Evolutionary conservation across 2,113 vertebrate species (phyloP).

Genomic region (Typhlomys cinereus): DNA sequence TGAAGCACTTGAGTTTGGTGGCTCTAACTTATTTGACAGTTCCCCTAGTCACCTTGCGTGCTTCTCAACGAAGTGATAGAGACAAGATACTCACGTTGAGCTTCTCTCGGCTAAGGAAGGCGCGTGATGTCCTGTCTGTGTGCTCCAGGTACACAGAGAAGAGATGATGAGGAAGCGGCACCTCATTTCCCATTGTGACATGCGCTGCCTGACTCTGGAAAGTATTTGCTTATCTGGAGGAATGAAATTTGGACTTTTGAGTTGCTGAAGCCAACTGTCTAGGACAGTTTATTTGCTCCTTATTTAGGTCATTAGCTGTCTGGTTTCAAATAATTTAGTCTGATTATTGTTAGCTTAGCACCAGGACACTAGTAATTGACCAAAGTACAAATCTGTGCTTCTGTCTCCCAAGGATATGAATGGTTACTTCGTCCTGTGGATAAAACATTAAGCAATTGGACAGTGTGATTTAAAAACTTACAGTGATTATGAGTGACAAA

Average conservation of each 20-base stretch:
- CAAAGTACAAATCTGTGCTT: conserved; percentile 76
- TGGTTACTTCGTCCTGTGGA: conserved; percentile 79
- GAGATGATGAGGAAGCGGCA: not conserved
- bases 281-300: conserved; percentile 48
- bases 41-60: not conserved
- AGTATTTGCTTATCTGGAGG: conserved; percentile 26
- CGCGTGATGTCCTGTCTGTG: not conserved
- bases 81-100: not conserved
- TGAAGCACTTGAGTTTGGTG: not conserved
- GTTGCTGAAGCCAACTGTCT: conserved; percentile 35
- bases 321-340: conserved; percentile 77
- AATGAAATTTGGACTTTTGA: not conserved
- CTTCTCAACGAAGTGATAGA: not conserved
- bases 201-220: conserved; percentile 3
- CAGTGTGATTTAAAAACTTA: conserved; percentile 82
- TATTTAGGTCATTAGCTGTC: conserved; percentile 49
- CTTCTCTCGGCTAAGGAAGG: not conserved
- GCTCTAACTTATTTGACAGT: not conserved
- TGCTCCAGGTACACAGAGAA: not conserved
- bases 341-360: conserved; percentile 75
- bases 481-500: conserved; percentile 77
- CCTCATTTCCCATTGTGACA: not conserved
- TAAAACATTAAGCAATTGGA: conserved; percentile 78
- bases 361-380: conserved; percentile 79
- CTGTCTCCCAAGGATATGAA: conserved; percentile 73